Evolutionary conservation across 37 sponge, comb jelly and placozoan species (phyloP), one percentile per base, ranked within the genome.

Genomic region (Ephydatia muelleri): DNA sequence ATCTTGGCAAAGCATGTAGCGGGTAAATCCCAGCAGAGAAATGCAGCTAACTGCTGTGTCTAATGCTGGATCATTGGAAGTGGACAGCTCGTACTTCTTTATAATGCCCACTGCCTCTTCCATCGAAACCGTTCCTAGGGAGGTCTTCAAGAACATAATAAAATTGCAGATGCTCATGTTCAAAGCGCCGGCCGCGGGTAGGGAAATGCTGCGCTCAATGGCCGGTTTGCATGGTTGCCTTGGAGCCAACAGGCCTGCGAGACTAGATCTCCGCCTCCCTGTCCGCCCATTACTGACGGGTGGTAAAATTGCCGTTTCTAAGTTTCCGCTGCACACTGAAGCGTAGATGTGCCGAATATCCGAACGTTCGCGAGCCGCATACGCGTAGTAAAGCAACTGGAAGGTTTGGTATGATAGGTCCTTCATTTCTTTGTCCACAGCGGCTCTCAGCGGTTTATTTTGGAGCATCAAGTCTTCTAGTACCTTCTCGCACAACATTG

Each of bases 131-230:
- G 49, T 70, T 22, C 76, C 82, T 43, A 86, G 86, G 14, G 67
- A 79, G 13, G 33, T 68, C 21, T 29, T 5, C 65, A 91, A 70
- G 49, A 91, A 91, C 19, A 28, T 22, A 39, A 68, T 5, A 75
- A 91, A 91, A 25, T 78, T 25, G 21, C 82, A 27, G 25, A 65
- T 2, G 23, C 78, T 81, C 91, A 91, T 91, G 75, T 33, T 64
- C 0, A 27, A 16, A n/a, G 35, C 71, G 33, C 19, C 19, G 38
- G 16, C 48, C 43, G 38, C 9, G 40, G 32, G 13, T 1, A 14
- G 6, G 4, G 32, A 48, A 32, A 30, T 22, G 31, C 40, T 14
- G 2, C 28, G 26, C 28, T 39, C 38, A 26, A 13, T 40, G 34
- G 72, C 8, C 57, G 57, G 1, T 21, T 57, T 37, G 73, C 23